Base-by-base conservation (phyloP, 2,797 vertebrate species). In the Mormyrus proboscirostris region DNA sequence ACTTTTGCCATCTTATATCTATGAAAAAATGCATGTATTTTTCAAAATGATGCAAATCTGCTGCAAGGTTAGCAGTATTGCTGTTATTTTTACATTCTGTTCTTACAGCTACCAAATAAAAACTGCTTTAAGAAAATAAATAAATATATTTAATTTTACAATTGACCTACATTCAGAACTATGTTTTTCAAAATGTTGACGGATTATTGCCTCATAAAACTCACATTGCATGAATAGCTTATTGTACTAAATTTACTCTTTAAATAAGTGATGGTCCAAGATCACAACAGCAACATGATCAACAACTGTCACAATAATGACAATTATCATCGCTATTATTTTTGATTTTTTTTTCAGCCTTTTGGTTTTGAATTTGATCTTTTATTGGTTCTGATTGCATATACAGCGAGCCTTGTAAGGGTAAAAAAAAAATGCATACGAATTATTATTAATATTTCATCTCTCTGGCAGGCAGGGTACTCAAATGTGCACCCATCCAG, bases 41-140 rank as follows among this genome's bases (percentile, higher is more conserved):
- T 88, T 88, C 16, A 55, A 88, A 79, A 41, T 88, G 19, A 82
- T 88, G 49, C 16, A 88, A 88, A 82, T 88, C 19, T 88, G 50
- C 76, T 79, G 51, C 8, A 51, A 38, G 44, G 33, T 88, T 88
- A 44, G 53, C 19, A 22, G 38, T 57, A 25, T 14, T 25, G 5
- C 49, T 16, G 16, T 50, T 22, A 25, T 83, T 82, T 55, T 57
- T 38, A 12, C 12, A 82, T 57, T 82, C 50, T n/a, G 25, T 79
- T 88, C 73, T 88, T 44, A 14, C 4, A 38, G n/a, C 12, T n/a
- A 79, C 38, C 57, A 2, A 38, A 12, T 44, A 16, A 76, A 69
- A 84, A 19, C 44, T 14, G 44, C 83, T 49, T 85, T 85, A 85
- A 85, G 19, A 50, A 85, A 14, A 49, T 0, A 53, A 53, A 25